phyloP scores from a whole-genome alignment of 2,888 invertebrate genomes.

The Bedellia somnulentella region DNA sequence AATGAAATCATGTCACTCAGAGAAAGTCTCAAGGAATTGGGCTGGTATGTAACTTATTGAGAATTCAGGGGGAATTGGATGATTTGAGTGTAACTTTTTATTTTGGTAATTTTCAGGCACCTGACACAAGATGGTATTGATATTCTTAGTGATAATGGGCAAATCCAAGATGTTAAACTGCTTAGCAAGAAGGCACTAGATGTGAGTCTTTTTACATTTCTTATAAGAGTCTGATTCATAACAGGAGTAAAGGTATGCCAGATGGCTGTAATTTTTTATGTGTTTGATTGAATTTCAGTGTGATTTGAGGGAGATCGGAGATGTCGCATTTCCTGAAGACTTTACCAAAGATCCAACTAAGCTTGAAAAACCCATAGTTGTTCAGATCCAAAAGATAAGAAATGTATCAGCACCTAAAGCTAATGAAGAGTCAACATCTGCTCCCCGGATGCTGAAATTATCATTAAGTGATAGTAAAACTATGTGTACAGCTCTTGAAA shows the following conservation, averaged over 20 bases:
- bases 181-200: constrained; percentile 69
- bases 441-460: constrained; percentile 82
- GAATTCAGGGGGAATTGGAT: constrained; percentile 4
- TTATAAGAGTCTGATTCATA: no score
- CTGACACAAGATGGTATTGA: constrained; percentile 72
- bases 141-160: constrained; percentile 65
- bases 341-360: constrained; percentile 60
- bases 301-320: constrained; percentile 83
- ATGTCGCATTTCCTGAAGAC: constrained; percentile 70
- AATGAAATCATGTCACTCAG: constrained; percentile 60
- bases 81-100: neutral
- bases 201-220: constrained; percentile 61
- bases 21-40: constrained; percentile 66
- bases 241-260: neutral
- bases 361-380: constrained; percentile 65
- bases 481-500: constrained; percentile 76
- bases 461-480: constrained; percentile 84
- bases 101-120: constrained; percentile 61
- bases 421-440: constrained; percentile 80
- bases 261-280: no score
- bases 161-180: constrained; percentile 64
- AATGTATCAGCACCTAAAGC: constrained; percentile 90
- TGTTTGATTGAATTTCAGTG: constrained; percentile 55
- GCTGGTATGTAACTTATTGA: constrained; percentile 59
- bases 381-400: constrained; percentile 86